phyloP scores from a whole-genome alignment of 1,140 invertebrate species.

The Vollenhovia emeryi region DNA sequence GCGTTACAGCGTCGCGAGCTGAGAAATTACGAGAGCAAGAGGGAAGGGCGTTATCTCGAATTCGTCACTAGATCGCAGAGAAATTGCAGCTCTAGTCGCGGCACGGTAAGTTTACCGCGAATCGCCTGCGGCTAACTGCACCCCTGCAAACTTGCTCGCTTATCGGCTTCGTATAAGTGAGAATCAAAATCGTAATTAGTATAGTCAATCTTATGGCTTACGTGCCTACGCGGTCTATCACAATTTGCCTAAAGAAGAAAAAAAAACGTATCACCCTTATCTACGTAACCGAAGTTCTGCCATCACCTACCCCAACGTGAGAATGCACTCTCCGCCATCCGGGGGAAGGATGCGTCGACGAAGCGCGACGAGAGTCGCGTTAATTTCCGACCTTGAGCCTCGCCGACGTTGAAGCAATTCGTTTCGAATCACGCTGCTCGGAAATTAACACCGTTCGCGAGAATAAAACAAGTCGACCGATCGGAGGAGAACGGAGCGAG shows the following conservation, averaged over 20 bases:
- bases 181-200: conserved; percentile 46
- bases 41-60: not conserved
- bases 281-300: conserved; percentile 3
- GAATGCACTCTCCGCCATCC: not conserved
- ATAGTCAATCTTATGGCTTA: conserved; percentile 52
- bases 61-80: not conserved
- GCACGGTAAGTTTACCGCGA: not conserved
- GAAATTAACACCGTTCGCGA: conserved; percentile 4
- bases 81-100: not conserved
- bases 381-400: conserved; percentile 32
- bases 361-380: conserved; percentile 2
- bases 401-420: conserved; percentile 14
- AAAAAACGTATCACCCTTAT: conserved; percentile 32
- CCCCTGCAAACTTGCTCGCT: conserved; percentile 19
- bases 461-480: conserved; percentile 23
- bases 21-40: not conserved
- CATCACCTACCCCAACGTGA: not conserved
- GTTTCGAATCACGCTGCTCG: not conserved
- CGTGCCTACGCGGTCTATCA: conserved; percentile 63
- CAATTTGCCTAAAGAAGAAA: conserved; percentile 47
- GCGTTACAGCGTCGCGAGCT: not conserved
- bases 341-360: not conserved
- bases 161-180: conserved; percentile 22
- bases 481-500: conserved; percentile 27
- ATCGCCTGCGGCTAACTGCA: not conserved